Conservation (phyloP, 1,140 invertebrate species). For the Cephus cinctus region DNA sequence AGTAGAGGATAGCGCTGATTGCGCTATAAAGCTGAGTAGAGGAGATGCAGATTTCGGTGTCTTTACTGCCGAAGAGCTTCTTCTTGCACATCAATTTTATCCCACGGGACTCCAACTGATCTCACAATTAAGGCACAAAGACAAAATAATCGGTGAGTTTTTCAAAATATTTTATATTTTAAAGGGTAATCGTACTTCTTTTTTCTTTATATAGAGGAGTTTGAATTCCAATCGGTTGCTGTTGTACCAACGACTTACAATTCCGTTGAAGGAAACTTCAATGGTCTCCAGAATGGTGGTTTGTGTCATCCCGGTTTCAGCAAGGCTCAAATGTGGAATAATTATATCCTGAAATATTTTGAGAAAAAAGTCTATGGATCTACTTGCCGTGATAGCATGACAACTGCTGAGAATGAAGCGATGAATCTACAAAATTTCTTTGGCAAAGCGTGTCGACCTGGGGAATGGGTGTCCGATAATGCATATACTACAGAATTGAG, state of each 20-base stretch:
- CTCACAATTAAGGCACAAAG: conserved; percentile 50
- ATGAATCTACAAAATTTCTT: conserved; percentile 60
- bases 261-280: conserved; percentile 41
- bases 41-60: conserved; percentile 57
- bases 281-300: conserved; percentile 51
- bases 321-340: conserved; percentile 57
- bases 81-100: conserved; percentile 54
- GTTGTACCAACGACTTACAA: conserved; percentile 48
- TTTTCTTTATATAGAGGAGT: conserved; percentile 50
- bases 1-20: conserved; percentile 55
- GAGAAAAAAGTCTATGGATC: conserved; percentile 50
- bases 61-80: conserved; percentile 59
- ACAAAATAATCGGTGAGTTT: conserved; percentile 36
- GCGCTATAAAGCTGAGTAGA: conserved; percentile 52
- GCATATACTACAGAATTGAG: conserved; percentile 59
- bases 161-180: background rate
- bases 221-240: conserved; percentile 60
- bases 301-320: conserved; percentile 66
- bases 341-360: conserved; percentile 60
- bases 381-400: conserved; percentile 32
- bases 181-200: conserved; percentile 6
- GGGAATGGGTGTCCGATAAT: conserved; percentile 61
- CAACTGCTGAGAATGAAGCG: conserved; percentile 59
- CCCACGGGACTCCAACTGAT: conserved; percentile 49
- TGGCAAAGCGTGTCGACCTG: conserved; percentile 64